Conservation (phyloP, 30 jellyfish, hydroid and myxozoan species). For the Pelagia noctiluca region DNA sequence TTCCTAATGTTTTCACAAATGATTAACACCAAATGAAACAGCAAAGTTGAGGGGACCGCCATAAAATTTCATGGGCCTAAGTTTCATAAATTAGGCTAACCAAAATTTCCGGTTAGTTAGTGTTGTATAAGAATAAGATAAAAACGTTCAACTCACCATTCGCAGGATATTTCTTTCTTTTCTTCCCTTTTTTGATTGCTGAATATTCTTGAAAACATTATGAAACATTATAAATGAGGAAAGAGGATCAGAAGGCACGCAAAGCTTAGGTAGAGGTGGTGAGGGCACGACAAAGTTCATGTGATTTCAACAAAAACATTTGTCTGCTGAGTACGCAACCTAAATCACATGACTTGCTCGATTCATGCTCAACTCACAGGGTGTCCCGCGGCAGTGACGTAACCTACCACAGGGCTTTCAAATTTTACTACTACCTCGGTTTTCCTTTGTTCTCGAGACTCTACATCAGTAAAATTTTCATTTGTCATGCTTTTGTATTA, state of each 20-base stretch:
- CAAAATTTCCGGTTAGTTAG: neutral
- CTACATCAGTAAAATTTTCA: too few species aligned
- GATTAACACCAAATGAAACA: too few species aligned
- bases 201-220: constrained; percentile 71
- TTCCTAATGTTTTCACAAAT: too few species aligned
- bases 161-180: constrained; percentile 67
- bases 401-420: too few species aligned
- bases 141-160: constrained; percentile 41
- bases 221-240: constrained; percentile 19
- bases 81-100: neutral
- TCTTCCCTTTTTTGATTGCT: constrained; percentile 58
- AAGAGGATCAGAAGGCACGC: neutral
- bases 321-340: constrained; percentile 44
- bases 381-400: constrained; percentile 19
- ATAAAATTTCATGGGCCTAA: neutral
- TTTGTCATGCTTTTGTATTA: too few species aligned
- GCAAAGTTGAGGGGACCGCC: neutral
- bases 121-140: neutral
- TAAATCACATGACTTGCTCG: constrained; percentile 57
- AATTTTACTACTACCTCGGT: too few species aligned
- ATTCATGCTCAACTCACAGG: constrained; percentile 52
- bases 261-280: neutral
- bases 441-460: too few species aligned
- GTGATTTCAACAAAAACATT: constrained; percentile 41
- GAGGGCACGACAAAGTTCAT: constrained; percentile 21